These are phyloP conservation scores for Drosophila carrolli DNA, from an alignment of 1,140 invertebrate species.

Conservation along the genomic window DNA sequence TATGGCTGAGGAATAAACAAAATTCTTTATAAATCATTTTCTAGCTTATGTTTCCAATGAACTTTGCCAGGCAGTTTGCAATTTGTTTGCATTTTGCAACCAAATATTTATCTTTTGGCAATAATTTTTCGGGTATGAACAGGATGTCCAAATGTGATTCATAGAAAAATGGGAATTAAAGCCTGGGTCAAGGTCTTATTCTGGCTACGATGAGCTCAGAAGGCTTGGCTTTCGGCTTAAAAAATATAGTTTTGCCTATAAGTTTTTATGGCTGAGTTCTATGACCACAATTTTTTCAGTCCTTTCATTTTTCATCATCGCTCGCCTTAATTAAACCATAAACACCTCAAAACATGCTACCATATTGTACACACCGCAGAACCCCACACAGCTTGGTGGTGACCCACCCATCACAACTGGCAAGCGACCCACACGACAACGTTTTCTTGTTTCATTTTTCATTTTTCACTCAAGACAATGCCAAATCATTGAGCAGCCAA, in stretches of 20 bases:
- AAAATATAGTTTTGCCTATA: not conserved
- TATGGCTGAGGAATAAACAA: conserved; percentile 40
- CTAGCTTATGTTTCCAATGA: conserved; percentile 67
- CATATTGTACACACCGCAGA: conserved; percentile 57
- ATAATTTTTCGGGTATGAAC: conserved; percentile 27
- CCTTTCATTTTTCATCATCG: conserved; percentile 71
- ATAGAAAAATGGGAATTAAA: conserved; percentile 43
- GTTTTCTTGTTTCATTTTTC: conserved; percentile 40
- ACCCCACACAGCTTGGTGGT: conserved; percentile 52
- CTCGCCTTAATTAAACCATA: conserved; percentile 71
- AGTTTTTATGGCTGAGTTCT: conserved; percentile 4
- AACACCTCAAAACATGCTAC: conserved; percentile 77
- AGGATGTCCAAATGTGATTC: conserved; percentile 43
- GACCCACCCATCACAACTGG: conserved; percentile 56
- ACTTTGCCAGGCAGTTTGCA: conserved; percentile 62
- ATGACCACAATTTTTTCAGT: conserved; percentile 15
- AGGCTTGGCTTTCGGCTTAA: not conserved
- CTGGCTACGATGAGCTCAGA: conserved; percentile 31
- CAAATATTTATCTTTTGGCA: conserved; percentile 33
- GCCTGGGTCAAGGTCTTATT: conserved; percentile 49
- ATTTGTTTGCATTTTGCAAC: conserved; percentile 66
- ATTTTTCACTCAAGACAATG: conserved; percentile 56
- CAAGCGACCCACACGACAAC: conserved; percentile 65
- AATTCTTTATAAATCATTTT: conserved; percentile 76
- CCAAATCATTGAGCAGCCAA: conserved; percentile 63